Evolutionary conservation across 2,113 vertebrate genomes (phyloP).

Genomic region (Scophthalmus maximus): DNA sequence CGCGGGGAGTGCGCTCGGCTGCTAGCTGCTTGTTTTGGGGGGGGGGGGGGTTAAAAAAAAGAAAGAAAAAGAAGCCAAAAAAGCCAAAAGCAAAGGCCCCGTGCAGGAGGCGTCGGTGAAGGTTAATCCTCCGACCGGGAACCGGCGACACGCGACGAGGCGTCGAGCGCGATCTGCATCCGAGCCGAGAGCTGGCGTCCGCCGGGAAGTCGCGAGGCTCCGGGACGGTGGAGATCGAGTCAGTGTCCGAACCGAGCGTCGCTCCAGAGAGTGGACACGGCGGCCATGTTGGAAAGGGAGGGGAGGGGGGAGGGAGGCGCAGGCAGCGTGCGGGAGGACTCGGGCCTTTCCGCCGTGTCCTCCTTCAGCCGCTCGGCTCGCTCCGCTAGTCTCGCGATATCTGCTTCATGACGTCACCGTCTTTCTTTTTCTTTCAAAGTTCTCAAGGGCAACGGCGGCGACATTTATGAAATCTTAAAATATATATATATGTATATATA

Average conservation of each 20-base stretch:
- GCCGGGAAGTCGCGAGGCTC: constrained; percentile 65
- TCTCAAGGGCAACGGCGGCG: no score
- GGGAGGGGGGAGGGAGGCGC: constrained; percentile 41
- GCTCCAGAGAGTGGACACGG: constrained; percentile 80
- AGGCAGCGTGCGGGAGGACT: constrained; percentile 64
- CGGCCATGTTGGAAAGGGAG: constrained; percentile 84
- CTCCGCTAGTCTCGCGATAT: constrained; percentile 74
- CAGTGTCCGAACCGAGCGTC: constrained; percentile 81
- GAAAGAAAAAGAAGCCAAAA: no score
- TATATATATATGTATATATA: neutral
- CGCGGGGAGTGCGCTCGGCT: constrained; percentile 81
- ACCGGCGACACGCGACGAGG: constrained; percentile 39
- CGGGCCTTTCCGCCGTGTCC: constrained; percentile 75
- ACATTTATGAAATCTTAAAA: no score
- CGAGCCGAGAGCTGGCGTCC: constrained; percentile 54
- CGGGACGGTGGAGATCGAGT: constrained; percentile 70
- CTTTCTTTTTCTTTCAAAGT: no score
- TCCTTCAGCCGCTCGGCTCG: constrained; percentile 61
- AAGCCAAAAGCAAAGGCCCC: constrained; percentile 65
- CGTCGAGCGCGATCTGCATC: constrained; percentile 54
- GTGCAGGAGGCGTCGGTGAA: constrained; percentile 71
- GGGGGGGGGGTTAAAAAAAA: no score
- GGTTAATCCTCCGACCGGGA: constrained; percentile 71
- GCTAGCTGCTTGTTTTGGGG: constrained; percentile 78
- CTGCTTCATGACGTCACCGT: neutral